Percentiles rank a stretch among this genome's conserved stretches.
These are phyloP conservation scores for Hirundo rustica DNA, from an alignment of 2,797 vertebrate genomes.

Conservation along the genomic window DNA sequence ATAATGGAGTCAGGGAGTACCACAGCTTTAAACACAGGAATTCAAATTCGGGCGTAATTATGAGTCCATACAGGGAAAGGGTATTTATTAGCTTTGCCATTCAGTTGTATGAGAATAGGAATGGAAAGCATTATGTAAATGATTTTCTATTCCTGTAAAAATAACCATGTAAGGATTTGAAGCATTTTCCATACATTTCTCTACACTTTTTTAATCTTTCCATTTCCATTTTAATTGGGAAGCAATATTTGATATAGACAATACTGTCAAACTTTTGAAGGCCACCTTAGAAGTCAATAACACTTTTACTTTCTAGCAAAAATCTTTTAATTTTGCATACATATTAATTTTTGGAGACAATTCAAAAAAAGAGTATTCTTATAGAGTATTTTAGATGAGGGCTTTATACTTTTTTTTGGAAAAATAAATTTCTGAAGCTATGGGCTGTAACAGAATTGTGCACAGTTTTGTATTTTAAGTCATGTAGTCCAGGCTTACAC, in stretches of 20 bases:
- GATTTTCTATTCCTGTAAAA: background rate
- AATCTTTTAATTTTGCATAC: background rate
- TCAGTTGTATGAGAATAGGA: background rate
- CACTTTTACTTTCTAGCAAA: background rate
- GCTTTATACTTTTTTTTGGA: background rate
- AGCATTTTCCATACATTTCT: background rate
- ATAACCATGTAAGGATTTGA: background rate
- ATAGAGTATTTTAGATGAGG: background rate
- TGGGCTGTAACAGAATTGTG: background rate
- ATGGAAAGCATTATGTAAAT: background rate
- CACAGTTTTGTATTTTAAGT: background rate
- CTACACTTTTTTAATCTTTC: background rate
- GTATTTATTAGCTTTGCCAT: background rate
- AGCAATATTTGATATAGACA: background rate
- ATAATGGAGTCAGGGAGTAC: background rate
- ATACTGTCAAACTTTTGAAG: background rate
- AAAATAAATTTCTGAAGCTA: background rate
- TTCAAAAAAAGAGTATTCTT: background rate
- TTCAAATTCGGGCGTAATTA: background rate
- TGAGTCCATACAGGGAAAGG: background rate
- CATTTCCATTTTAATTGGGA: background rate
- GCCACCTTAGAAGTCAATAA: background rate
- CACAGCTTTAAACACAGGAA: background rate
- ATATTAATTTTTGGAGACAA: background rate
- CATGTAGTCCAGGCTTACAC: background rate